Percentiles rank a stretch among this genome's conserved stretches.
phyloP scores from a whole-genome alignment of 2,888 invertebrate genomes.

The Alentia gelatinosa region DNA sequence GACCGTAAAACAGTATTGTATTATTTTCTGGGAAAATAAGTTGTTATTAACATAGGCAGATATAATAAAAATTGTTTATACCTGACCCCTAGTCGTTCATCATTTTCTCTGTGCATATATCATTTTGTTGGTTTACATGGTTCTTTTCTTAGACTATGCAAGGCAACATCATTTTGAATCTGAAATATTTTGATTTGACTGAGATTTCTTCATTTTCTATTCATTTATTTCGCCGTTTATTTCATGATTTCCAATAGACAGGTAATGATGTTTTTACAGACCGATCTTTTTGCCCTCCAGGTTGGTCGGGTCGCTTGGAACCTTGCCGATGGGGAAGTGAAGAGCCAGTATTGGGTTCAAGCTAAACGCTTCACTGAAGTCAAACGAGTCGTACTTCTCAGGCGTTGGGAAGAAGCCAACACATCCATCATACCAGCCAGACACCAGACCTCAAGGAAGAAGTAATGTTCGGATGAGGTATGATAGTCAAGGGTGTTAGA shows the following conservation, averaged over 20 bases:
- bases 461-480: not conserved
- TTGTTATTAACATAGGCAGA: too few relatives aligned
- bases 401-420: slow-evolving; percentile 56
- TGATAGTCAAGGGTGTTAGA: not conserved
- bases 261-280: not conserved
- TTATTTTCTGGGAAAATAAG: too few relatives aligned
- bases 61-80: too few relatives aligned
- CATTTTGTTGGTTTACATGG: too few relatives aligned
- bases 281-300: slow-evolving; percentile 39
- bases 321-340: slow-evolving; percentile 15
- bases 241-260: not conserved
- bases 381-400: slow-evolving; percentile 55
- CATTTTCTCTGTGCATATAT: too few relatives aligned
- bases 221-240: too few relatives aligned
- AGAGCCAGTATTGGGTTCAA: slow-evolving; percentile 46
- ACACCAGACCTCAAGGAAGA: slow-evolving; percentile 38
- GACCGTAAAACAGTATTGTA: too few relatives aligned
- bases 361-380: slow-evolving; percentile 56
- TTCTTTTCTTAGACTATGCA: too few relatives aligned
- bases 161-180: too few relatives aligned
- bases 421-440: slow-evolving; percentile 58
- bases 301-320: not conserved
- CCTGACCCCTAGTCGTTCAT: too few relatives aligned
- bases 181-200: too few relatives aligned
- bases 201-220: too few relatives aligned